A percentile compares a stretch with the other conserved stretches of the same genome.
Conservation (phyloP, 2,113 vertebrate genomes). For the Globicephala melas region DNA sequence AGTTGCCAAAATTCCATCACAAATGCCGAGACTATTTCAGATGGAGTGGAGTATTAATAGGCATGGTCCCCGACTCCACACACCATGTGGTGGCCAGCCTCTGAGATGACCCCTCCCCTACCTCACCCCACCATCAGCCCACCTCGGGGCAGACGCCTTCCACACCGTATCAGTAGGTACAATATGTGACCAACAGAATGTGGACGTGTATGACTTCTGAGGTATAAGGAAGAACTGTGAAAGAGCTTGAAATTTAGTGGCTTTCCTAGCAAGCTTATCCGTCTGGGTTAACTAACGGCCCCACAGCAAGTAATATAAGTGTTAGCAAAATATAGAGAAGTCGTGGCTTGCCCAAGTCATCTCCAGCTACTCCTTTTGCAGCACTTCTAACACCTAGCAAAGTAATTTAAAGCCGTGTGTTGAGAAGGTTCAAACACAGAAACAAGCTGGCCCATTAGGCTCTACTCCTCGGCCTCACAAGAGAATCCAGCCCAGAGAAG, state of each 20-base stretch:
- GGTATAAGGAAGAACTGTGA: not conserved
- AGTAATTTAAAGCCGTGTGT: not conserved
- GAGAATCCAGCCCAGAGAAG: not conserved
- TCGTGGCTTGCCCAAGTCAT: not conserved
- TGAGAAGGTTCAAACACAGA: not conserved
- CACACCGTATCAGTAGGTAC: not conserved
- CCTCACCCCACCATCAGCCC: too few relatives aligned
- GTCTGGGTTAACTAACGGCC: not conserved
- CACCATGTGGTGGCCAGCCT: not conserved
- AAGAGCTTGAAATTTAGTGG: not conserved
- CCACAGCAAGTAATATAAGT: not conserved
- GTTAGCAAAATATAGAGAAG: not conserved
- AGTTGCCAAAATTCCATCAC: conserved; percentile 51
- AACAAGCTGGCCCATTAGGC: not conserved
- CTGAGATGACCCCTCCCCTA: too few relatives aligned
- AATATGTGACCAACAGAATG: not conserved
- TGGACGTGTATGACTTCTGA: not conserved
- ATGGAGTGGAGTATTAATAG: not conserved
- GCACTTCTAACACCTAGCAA: not conserved
- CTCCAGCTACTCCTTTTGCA: not conserved
- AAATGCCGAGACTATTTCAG: conserved; percentile 32
- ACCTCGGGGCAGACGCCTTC: not conserved
- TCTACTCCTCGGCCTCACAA: not conserved
- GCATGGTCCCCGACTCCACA: not conserved
- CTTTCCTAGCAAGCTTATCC: not conserved